These are phyloP conservation scores for Trachymyrmex septentrionalis DNA, from an alignment of 1,140 invertebrate species.

Conservation along the genomic window DNA sequence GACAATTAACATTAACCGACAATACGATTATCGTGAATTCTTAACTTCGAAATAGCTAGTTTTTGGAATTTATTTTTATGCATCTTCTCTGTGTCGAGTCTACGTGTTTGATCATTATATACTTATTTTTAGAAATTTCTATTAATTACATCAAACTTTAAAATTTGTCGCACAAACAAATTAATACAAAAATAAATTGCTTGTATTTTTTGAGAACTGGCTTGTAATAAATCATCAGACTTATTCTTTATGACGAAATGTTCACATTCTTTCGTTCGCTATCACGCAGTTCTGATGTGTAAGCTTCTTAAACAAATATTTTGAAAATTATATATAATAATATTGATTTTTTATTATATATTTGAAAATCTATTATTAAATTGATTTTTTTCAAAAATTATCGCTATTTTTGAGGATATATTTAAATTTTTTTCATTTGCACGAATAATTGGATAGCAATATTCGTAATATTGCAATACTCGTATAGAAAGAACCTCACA, in stretches of 20 bases:
- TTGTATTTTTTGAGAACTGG: slow-evolving; percentile 4
- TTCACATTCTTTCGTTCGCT: not conserved
- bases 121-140: not conserved
- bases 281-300: not conserved
- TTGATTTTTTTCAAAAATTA: not conserved
- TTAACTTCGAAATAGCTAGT: not conserved
- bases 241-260: not conserved
- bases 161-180: not conserved
- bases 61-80: not conserved
- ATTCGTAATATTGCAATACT: no score
- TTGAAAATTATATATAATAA: not conserved
- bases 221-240: not conserved
- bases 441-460: not conserved
- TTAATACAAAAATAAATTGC: not conserved
- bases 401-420: not conserved
- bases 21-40: not conserved
- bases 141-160: not conserved
- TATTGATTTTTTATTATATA: not conserved
- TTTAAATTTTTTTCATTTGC: not conserved
- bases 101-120: not conserved
- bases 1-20: not conserved
- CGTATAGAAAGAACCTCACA: not conserved
- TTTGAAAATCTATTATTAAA: not conserved
- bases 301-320: not conserved
- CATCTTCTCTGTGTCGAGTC: not conserved